phyloP scores from a whole-genome alignment of 2,797 vertebrate genomes.

The Erpetoichthys calabaricus region DNA sequence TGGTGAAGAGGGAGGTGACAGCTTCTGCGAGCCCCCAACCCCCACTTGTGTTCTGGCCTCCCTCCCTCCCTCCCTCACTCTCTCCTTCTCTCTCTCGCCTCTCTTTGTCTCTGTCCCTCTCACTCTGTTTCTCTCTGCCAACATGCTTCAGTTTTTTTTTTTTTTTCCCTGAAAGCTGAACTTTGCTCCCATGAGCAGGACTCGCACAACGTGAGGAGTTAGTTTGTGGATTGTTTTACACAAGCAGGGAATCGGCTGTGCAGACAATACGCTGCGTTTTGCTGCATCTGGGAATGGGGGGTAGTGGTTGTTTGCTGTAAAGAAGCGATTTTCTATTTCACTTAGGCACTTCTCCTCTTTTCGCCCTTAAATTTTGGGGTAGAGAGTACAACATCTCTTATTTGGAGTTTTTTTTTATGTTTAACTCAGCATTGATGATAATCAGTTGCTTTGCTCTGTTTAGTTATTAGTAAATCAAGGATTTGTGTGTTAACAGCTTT shows the following conservation, averaged over 20 bases:
- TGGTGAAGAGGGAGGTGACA: constrained; percentile 20
- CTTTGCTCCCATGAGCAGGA: constrained; percentile 14
- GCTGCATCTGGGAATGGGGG: not conserved
- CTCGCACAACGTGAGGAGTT: constrained; percentile 12
- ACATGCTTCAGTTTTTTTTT: constrained; percentile 9
- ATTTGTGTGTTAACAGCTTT: too few species aligned
- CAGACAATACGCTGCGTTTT: constrained; percentile 11
- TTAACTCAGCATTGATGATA: too few species aligned
- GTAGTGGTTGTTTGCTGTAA: constrained; percentile 5
- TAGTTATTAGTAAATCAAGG: too few species aligned
- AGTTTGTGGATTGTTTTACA: constrained; percentile 8
- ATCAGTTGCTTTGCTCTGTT: too few species aligned
- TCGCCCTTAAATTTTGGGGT: too few species aligned
- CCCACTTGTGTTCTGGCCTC: not conserved
- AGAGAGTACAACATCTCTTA: too few species aligned
- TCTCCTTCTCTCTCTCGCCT: not conserved
- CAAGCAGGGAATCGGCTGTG: constrained; percentile 9
- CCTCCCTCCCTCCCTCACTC: constrained; percentile 1
- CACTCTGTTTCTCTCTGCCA: constrained; percentile 7
- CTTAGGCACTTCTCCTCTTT: too few species aligned
- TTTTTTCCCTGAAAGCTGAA: constrained; percentile 24
- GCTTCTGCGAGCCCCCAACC: constrained; percentile 9
- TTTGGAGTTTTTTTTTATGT: too few species aligned
- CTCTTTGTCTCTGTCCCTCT: constrained; percentile 12
- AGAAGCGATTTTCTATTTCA: constrained; percentile 5